These are phyloP conservation scores for Drosophila ficusphila DNA, from an alignment of 1,140 invertebrate genomes.

Conservation along the genomic window DNA sequence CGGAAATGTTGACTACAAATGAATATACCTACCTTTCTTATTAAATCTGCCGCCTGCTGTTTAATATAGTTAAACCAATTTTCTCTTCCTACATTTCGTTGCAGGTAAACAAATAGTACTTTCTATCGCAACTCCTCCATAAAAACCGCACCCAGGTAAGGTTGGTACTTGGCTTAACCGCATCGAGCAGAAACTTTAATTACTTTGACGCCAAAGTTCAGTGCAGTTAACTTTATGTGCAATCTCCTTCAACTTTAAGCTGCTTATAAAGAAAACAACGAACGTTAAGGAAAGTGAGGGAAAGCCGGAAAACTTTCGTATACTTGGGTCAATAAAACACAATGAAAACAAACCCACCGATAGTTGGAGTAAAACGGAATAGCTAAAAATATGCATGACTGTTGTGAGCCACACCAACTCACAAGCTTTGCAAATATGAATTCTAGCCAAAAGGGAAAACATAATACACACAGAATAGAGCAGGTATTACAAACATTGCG, in stretches of 20 bases:
- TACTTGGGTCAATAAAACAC: conserved; percentile 52
- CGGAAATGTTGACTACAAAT: no score
- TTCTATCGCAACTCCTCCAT: not conserved
- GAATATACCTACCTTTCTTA: no score
- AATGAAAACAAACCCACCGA: conserved; percentile 36
- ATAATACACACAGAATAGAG: not conserved
- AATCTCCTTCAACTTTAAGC: conserved; percentile 64
- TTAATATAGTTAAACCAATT: conserved; percentile 4
- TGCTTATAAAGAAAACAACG: conserved; percentile 48
- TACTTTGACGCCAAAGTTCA: conserved; percentile 70
- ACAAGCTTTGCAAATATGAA: conserved; percentile 43
- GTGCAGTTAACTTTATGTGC: conserved; percentile 58
- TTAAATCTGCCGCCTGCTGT: no score
- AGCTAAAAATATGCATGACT: conserved; percentile 46
- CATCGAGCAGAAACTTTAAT: conserved; percentile 63
- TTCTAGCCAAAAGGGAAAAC: conserved; percentile 7
- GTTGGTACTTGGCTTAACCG: conserved; percentile 55
- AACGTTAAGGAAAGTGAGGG: conserved; percentile 19
- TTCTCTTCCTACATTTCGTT: conserved; percentile 27
- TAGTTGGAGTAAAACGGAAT: conserved; percentile 13
- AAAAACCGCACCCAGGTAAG: conserved; percentile 21
- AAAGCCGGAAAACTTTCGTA: conserved; percentile 38
- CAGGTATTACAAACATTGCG: conserved; percentile 7
- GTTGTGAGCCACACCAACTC: conserved; percentile 17
- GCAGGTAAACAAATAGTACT: conserved; percentile 55